These are phyloP conservation scores for Latrodectus elegans DNA, from an alignment of 2,888 invertebrate genomes.

Conservation along the genomic window DNA sequence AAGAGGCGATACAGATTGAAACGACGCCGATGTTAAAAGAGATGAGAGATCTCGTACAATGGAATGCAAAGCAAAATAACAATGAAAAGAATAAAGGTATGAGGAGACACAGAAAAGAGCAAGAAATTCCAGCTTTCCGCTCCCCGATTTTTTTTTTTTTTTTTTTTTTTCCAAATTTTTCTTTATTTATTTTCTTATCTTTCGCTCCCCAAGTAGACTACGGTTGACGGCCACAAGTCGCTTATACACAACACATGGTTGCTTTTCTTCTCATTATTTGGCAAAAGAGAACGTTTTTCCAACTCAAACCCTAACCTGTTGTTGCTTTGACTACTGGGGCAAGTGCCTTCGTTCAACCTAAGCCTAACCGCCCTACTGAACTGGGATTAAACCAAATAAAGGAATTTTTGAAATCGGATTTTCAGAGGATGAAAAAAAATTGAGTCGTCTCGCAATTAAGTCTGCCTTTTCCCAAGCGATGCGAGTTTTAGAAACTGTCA, in stretches of 20 bases:
- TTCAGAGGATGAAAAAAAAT: background rate
- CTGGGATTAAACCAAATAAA: background rate
- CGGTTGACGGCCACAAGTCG: constrained; percentile 32
- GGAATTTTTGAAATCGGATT: background rate
- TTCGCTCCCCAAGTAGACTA: background rate
- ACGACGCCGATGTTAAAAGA: background rate
- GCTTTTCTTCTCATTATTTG: constrained; percentile 28
- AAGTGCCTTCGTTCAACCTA: background rate
- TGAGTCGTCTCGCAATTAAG: no score
- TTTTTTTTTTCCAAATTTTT: background rate
- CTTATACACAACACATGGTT: constrained; percentile 50
- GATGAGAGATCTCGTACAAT: background rate
- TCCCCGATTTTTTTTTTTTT: background rate
- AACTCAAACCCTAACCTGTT: constrained; percentile 34
- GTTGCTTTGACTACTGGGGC: background rate
- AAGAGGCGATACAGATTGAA: background rate
- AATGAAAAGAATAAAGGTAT: constrained; percentile 3
- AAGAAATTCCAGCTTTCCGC: background rate
- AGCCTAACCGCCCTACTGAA: constrained; percentile 1
- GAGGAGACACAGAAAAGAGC: constrained; percentile 20
- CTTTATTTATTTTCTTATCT: background rate
- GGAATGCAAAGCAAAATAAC: constrained; percentile 10
- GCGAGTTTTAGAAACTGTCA: background rate
- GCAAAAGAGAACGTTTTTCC: constrained; percentile 19
- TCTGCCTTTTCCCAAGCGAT: no score